Evolutionary conservation across 2,797 vertebrate genomes (phyloP), one percentile per base, ranked within the genome.

Genomic region (Myiotriccus ornatus): DNA sequence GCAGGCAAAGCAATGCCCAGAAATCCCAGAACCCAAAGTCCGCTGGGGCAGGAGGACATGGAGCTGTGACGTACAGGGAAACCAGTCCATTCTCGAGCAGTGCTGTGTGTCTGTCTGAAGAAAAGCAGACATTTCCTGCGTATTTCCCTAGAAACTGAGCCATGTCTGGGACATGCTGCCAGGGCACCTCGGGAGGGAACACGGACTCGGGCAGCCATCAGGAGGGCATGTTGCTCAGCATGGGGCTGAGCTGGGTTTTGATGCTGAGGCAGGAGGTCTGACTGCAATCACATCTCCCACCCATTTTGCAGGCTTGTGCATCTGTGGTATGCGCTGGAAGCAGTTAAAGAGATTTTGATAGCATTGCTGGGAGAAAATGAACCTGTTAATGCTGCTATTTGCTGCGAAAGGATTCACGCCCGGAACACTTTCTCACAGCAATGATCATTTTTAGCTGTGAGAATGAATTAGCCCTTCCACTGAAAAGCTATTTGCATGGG

Each of bases 391-490:
- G 44, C 94, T 37, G 96, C 91, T 95, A 90, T 94, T 96, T 95
- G 91, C 94, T 32, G 77, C 69, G 37, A 76, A 37, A 96, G 90
- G 79, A 96, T 94, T 94, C 93, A 94, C 65, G 68, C 95, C 94
- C 96, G 95, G 96, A 96, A 94, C 87, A 8, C 93, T 96, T 96
- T 89, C 84, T 92, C 68, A 23, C 71, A 41, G 93, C 91, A 56
- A 93, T 85, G 96, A 95, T 93, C 60, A 56, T 83, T 96, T 90
- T 87, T 85, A 96, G 96, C 96, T 46, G 89, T 10, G 91, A 89
- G 95, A 62, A 93, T 71, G 96, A 96, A 95, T 96, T 96, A 96
- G 95, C 95, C 87, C 91, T 94, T 96, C 94, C 91, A 46, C 91
- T 32, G 89, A 88, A 88, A 68, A 94, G 95, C 95, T 46, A 80